Evolutionary conservation across 2,888 invertebrate species (phyloP).

Genomic region (Tillus elongatus): DNA sequence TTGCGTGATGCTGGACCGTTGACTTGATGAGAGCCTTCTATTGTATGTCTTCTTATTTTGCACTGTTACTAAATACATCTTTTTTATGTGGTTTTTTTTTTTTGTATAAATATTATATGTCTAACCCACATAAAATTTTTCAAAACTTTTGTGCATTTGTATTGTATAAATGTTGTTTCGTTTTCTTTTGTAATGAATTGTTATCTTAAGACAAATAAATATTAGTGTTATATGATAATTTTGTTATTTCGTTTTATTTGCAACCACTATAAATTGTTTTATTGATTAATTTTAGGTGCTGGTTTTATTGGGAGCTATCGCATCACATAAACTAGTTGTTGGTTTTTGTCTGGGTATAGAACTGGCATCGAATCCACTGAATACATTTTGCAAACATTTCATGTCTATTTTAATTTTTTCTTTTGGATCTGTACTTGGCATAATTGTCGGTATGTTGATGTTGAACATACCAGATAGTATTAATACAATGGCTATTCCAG

Average conservation of each 20-base stretch:
- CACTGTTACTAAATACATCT: no score
- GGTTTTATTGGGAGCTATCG: conserved; percentile 57
- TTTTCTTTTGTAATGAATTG: not conserved
- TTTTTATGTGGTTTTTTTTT: no score
- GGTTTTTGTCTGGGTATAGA: conserved; percentile 74
- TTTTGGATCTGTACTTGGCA: conserved; percentile 58
- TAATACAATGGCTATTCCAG: conserved; percentile 46
- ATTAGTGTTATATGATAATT: no score
- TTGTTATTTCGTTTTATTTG: no score
- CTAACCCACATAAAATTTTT: no score
- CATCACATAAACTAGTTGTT: conserved; percentile 73
- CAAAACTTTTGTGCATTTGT: no score
- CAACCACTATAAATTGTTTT: no score
- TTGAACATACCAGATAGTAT: conserved; percentile 45
- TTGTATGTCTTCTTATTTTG: no score
- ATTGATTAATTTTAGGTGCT: conserved; percentile 43
- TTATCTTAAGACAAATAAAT: no score
- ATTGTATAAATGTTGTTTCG: conserved; percentile 9
- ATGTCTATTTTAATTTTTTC: conserved; percentile 56
- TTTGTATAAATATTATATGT: no score
- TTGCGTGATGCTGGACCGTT: no score
- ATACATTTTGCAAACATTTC: conserved; percentile 45
- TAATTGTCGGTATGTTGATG: conserved; percentile 56
- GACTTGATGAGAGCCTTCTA: no score
- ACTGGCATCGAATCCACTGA: conserved; percentile 40